phyloP scores from a whole-genome alignment of 1,140 invertebrate genomes.

The Teleogryllus occipitalis region DNA sequence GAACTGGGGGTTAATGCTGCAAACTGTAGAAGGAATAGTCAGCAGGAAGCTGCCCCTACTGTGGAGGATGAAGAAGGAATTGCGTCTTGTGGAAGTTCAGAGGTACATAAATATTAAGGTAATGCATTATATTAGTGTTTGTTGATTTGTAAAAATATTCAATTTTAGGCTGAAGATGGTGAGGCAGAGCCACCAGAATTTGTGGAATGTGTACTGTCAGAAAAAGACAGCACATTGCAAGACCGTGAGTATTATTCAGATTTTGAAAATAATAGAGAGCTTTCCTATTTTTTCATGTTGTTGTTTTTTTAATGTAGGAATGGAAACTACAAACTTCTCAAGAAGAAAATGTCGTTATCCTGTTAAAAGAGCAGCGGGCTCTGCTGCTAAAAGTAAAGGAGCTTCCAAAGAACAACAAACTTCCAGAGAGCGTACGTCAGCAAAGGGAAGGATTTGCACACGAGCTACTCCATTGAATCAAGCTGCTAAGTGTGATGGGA shows the following conservation, averaged over 20 bases:
- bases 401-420: slow-evolving; percentile 9
- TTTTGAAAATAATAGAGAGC: background rate
- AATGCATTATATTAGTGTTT: background rate
- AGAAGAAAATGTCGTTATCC: slow-evolving; percentile 18
- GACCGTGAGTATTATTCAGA: slow-evolving; percentile 9
- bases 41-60: background rate
- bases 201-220: slow-evolving; percentile 20
- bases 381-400: slow-evolving; percentile 12
- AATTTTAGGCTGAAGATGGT: slow-evolving; percentile 5
- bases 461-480: background rate
- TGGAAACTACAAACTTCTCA: slow-evolving; percentile 1
- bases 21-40: background rate
- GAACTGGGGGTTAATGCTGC: background rate
- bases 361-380: slow-evolving; percentile 15
- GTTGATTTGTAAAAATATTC: background rate
- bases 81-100: background rate
- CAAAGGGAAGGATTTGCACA: background rate
- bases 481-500: background rate
- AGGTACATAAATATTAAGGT: background rate
- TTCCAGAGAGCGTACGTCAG: background rate
- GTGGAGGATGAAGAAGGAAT: background rate
- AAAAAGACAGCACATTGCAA: slow-evolving; percentile 12
- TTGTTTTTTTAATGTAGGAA: background rate
- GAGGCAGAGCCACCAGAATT: slow-evolving; percentile 16
- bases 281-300: background rate